Evolutionary conservation across 2,888 invertebrate genomes (phyloP), one percentile per base, ranked within the genome.

Genomic region (Stomorhina lunata): DNA sequence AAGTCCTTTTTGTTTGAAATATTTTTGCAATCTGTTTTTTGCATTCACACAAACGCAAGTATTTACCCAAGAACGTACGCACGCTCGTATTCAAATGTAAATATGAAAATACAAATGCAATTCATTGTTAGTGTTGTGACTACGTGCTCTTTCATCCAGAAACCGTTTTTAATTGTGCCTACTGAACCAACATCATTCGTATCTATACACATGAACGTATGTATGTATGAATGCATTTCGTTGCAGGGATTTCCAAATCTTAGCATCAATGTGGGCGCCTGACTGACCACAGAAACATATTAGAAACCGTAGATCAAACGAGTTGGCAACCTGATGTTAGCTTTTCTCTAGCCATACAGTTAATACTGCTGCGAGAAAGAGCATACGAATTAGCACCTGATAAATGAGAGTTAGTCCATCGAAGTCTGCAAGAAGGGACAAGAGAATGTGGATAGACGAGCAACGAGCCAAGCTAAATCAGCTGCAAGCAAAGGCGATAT

Each of bases 91-190:
- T 69, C 45, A 71, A 80, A 69, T 22, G 50, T 55, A 75, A 50
- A 75, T 75, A 59, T 25, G 25, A 25, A 53, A 32, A 66, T 65
- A 71, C 59, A 37, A 77, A 77, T 68, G 59, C 53, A 81, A 71
- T 75, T 66, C 75, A 82, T 75, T 79, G 79, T 59, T 43, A 73
- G 73, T 75, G 81, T 75, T 78, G 79, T 75, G 75, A 79, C 78
- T 82, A 82, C 81, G 81, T 82, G 81, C 81, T 69, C 81, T 82
- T 82, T 82, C 81, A 82, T 82, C 65, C 57, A 71, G 68, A 82
- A 82, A 82, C 65, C 69, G 68, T 71, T 82, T 82, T 82, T 82
- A 79, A 82, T 82, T 82, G 81, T 79, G 81, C 81, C 79, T 75
- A 82, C 75, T 82, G 75, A 78, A 79, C 65, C 81, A 78, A 73